Base-by-base conservation (phyloP, 2,113 vertebrate genomes). In the Etheostoma cragini region DNA sequence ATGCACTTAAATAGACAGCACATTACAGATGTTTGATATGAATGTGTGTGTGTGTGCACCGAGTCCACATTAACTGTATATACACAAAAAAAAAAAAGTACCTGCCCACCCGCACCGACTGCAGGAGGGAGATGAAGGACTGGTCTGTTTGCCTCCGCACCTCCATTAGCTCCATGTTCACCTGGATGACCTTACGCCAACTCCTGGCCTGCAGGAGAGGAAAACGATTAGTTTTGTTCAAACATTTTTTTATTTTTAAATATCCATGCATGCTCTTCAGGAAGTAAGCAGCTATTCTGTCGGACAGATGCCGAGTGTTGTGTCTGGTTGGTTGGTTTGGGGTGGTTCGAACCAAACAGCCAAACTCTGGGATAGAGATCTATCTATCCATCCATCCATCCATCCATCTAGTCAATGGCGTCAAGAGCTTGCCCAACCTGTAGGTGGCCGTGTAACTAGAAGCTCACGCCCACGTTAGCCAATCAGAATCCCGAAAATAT, bases 141-240 rank as follows among this genome's bases (percentile, higher is more conserved):
- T 93, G 95, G 89, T 99, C 98, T 0, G 96, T 97, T 92, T 99
- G 98, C 47, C 98, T 95, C 70, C 95, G 92, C 66, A 99, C 97
- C 77, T 98, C 95, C 0, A 90, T 98, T 76, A 99, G 90, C 90
- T 99, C 98, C 96, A 99, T 96, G 84, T 96, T 98, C 93, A 98
- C 57, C 19, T 97, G 96, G 78, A 99, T 96, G 83, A 98, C 98
- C 62, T 95, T 97, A 68, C 83, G 93, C 98, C 98, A 99, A 91
- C 96, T 97, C 91, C 96, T 96, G 74, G 96, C 96, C 98, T 99
- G 71, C 84, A 60, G 58, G 15, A 46, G 3, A 2, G 15, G 6
- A 62, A 52, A 72, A 15, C 3, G 14, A 42, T 11, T 42, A 3
- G 8, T 35, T 35, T 38, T 8, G 7, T 7, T 35, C 6, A 26